phyloP scores from a whole-genome alignment of 2,888 invertebrate genomes.

The Syrista parreyssii region DNA sequence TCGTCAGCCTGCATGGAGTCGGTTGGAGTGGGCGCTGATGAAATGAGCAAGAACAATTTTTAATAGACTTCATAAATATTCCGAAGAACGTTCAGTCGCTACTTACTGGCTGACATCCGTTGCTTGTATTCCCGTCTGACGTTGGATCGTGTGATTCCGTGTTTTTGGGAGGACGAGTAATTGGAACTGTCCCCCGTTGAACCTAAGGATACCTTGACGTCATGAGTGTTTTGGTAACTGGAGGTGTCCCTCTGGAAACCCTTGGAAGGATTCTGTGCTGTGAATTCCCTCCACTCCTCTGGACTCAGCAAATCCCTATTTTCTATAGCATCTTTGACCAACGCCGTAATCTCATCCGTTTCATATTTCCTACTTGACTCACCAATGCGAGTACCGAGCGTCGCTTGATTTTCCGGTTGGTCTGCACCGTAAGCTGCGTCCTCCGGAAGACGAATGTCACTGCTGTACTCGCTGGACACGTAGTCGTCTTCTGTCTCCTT shows the following conservation, averaged over 20 bases:
- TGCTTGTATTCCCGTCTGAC: background rate
- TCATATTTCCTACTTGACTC: background rate
- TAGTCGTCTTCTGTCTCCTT: too few relatives aligned
- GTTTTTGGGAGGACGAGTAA: background rate
- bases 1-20: conserved; percentile 7
- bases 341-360: background rate
- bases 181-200: background rate
- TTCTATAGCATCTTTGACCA: background rate
- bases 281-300: background rate
- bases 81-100: background rate
- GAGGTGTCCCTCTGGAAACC: background rate
- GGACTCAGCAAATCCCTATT: background rate
- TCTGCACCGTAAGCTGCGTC: too few relatives aligned
- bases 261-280: background rate
- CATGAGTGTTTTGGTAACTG: background rate
- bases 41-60: too few relatives aligned
- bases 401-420: too few relatives aligned
- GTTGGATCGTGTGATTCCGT: background rate
- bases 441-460: too few relatives aligned
- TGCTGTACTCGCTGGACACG: too few relatives aligned
- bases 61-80: too few relatives aligned
- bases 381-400: background rate
- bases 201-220: background rate
- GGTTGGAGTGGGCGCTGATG: too few relatives aligned
- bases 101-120: background rate